Conservation (phyloP, 2,888 invertebrate genomes). For the Zaprionus lineosus region DNA sequence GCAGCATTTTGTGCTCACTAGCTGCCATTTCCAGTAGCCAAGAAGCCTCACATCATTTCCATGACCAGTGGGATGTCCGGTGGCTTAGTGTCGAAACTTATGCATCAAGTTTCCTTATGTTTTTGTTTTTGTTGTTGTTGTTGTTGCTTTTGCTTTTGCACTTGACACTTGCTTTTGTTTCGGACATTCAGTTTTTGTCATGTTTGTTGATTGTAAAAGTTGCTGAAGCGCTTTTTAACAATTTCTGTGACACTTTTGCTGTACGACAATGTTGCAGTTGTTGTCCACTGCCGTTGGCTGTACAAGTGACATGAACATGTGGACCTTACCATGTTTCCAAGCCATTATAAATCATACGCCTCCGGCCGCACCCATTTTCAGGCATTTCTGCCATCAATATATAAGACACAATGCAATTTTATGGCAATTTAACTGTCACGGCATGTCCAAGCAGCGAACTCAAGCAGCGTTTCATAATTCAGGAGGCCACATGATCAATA, state of each 20-base stretch:
- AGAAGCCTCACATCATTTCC: constrained; percentile 21
- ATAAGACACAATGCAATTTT: constrained; percentile 52
- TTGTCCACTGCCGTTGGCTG: constrained; percentile 26
- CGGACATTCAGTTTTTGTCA: constrained; percentile 66
- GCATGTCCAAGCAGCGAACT: constrained; percentile 14
- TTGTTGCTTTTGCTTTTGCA: constrained; percentile 32
- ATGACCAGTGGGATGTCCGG: constrained; percentile 9
- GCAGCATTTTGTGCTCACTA: constrained; percentile 48
- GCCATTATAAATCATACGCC: constrained; percentile 29
- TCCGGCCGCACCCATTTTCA: constrained; percentile 1
- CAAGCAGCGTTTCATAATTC: constrained; percentile 34
- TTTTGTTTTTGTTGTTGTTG: constrained; percentile 9
- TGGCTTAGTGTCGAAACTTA: constrained; percentile 42
- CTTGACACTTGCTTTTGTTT: constrained; percentile 69
- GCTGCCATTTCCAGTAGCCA: constrained; percentile 24
- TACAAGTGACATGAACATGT: constrained; percentile 39
- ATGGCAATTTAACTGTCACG: constrained; percentile 58
- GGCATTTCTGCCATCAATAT: constrained; percentile 17
- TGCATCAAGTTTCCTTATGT: constrained; percentile 43
- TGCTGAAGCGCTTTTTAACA: constrained; percentile 75
- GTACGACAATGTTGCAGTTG: constrained; percentile 25
- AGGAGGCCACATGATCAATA: constrained; percentile 44
- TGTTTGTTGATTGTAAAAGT: constrained; percentile 76
- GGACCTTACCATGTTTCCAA: constrained; percentile 17
- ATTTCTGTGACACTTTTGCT: constrained; percentile 64